Conservation (phyloP, 1,140 invertebrate species). For the Wasmannia auropunctata region DNA sequence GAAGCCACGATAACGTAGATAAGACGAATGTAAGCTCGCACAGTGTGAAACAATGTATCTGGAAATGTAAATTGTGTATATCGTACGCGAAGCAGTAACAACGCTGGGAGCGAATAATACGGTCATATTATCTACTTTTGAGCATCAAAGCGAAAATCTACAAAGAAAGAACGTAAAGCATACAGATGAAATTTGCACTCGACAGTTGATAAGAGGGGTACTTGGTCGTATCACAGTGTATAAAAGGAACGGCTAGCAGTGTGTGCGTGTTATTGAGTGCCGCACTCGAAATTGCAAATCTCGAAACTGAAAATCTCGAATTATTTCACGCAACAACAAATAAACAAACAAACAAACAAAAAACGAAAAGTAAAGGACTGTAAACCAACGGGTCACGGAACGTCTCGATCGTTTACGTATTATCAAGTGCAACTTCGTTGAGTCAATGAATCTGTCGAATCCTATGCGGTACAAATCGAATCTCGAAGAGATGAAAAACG, state of each 20-base stretch:
- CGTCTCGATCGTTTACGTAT: conserved; percentile 33
- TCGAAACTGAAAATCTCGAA: not conserved
- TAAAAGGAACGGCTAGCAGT: conserved; percentile 34
- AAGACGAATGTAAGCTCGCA: conserved; percentile 49
- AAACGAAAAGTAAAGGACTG: not conserved
- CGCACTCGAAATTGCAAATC: conserved; percentile 20
- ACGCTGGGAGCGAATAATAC: conserved; percentile 29
- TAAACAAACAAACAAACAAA: too few species aligned
- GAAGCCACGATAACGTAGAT: conserved; percentile 48
- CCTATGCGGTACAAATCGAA: conserved; percentile 55
- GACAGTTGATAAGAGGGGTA: conserved; percentile 13
- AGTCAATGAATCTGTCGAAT: conserved; percentile 50
- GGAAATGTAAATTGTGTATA: conserved; percentile 78
- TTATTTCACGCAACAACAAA: not conserved
- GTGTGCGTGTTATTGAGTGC: conserved; percentile 41
- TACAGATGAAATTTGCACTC: conserved; percentile 45
- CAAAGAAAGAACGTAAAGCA: conserved; percentile 29
- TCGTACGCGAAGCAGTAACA: conserved; percentile 51
- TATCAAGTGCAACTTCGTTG: conserved; percentile 42
- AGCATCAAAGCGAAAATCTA: conserved; percentile 41
- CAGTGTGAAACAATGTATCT: conserved; percentile 57
- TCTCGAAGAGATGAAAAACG: not conserved
- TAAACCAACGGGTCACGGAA: conserved; percentile 37
- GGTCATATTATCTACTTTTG: conserved; percentile 33
- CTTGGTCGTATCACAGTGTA: conserved; percentile 32